Conservation (phyloP, 2,888 invertebrate genomes). For the Biston betularia region DNA sequence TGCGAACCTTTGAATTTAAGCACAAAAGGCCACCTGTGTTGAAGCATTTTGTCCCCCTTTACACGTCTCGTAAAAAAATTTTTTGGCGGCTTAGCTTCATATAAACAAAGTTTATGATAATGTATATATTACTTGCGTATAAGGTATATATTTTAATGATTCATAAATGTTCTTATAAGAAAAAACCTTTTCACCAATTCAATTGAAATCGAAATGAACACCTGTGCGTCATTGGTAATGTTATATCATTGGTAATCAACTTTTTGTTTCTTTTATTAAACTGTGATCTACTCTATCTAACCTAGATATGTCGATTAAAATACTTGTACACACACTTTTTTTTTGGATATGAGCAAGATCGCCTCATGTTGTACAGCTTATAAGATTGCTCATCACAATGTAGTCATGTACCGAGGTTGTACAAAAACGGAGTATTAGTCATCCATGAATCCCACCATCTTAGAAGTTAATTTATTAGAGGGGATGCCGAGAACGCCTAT, state of each 20-base stretch:
- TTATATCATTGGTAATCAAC: conserved; percentile 20
- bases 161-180: background rate
- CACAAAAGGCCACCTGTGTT: conserved; percentile 18
- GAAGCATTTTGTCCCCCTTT: background rate
- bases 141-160: background rate
- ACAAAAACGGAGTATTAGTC: conserved; percentile 72
- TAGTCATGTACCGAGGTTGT: conserved; percentile 57
- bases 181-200: background rate
- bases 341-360: conserved; percentile 21
- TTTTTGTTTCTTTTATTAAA: conserved; percentile 19
- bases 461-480: conserved; percentile 62
- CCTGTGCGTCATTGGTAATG: conserved; percentile 1
- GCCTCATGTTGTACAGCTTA: conserved; percentile 34
- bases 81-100: background rate
- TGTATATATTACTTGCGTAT: background rate
- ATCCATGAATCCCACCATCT: conserved; percentile 73
- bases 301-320: conserved; percentile 28
- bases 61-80: background rate
- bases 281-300: conserved; percentile 10
- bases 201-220: conserved; percentile 29
- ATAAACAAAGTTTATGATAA: background rate
- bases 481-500: conserved; percentile 63
- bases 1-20: conserved; percentile 12
- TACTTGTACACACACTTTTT: conserved; percentile 19
- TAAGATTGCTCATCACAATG: conserved; percentile 62